A percentile compares a stretch with the other conserved stretches of the same genome.
Conservation (phyloP, 2,888 invertebrate species). For the Dicyrtomina minuta region DNA sequence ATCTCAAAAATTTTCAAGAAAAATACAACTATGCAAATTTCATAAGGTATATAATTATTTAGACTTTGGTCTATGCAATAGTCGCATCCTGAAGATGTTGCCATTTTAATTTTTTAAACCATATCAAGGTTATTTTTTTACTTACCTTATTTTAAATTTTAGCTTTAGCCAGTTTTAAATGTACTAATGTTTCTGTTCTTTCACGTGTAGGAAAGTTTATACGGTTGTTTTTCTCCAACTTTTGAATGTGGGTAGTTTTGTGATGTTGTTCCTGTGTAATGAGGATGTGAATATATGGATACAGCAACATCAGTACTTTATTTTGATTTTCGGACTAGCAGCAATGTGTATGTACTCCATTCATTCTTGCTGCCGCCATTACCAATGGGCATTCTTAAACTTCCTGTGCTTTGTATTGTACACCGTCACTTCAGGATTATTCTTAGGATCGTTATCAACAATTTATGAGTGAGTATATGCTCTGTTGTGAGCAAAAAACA, state of each 20-base stretch:
- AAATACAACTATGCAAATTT: conserved; percentile 27
- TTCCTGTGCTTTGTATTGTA: conserved; percentile 28
- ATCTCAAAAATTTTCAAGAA: conserved; percentile 10
- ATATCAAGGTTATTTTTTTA: too few species aligned
- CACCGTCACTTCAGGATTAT: conserved; percentile 13
- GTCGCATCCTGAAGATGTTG: too few species aligned
- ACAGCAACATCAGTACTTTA: conserved; percentile 5
- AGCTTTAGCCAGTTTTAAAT: too few species aligned
- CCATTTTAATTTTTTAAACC: too few species aligned
- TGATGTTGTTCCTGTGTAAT: conserved; percentile 16
- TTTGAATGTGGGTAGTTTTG: conserved; percentile 18
- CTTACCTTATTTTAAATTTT: too few species aligned
- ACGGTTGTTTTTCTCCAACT: conserved; percentile 20
- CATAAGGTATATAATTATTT: conserved; percentile 15
- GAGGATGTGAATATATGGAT: conserved; percentile 15
- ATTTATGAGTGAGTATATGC: conserved; percentile 25
- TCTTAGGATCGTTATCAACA: conserved; percentile 11
- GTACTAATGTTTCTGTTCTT: too few species aligned
- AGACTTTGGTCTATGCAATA: too few species aligned
- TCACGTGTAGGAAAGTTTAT: conserved; percentile 23
- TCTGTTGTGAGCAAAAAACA: background rate
- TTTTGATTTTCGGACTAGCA: conserved; percentile 11
- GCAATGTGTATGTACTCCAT: conserved; percentile 13
- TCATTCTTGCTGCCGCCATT: conserved; percentile 17
- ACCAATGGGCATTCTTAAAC: conserved; percentile 17